Percentiles rank a stretch among this genome's conserved stretches.
phyloP scores from a whole-genome alignment of 2,113 vertebrate genomes.

The Ptilorrhoa leucosticta region DNA sequence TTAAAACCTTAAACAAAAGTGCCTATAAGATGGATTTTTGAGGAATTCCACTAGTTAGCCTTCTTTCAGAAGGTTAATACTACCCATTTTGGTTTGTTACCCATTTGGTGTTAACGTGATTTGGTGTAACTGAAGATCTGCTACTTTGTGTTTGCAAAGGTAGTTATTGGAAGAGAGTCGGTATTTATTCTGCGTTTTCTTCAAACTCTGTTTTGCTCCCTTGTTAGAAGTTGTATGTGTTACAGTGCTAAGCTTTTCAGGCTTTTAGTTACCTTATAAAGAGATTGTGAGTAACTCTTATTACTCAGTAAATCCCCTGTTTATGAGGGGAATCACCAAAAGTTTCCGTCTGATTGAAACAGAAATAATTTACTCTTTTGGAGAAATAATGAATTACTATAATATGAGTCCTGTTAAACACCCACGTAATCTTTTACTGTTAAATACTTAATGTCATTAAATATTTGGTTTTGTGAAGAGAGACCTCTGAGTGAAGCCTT shows the following conservation, averaged over 20 bases:
- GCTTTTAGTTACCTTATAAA: not conserved
- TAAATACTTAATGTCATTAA: not conserved
- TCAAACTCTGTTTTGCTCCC: not conserved
- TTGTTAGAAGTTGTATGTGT: not conserved
- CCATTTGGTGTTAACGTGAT: not conserved
- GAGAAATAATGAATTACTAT: not conserved
- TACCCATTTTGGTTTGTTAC: not conserved
- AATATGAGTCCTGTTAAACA: not conserved
- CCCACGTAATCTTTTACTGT: not conserved
- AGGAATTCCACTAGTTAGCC: not conserved
- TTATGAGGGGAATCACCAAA: not conserved
- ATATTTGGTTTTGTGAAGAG: not conserved
- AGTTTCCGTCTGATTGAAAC: not conserved
- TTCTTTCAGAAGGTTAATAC: not conserved
- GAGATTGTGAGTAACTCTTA: not conserved
- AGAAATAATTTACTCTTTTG: not conserved
- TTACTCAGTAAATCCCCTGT: not conserved
- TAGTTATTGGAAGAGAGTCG: not conserved
- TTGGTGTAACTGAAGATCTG: not conserved
- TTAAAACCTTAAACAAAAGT: not conserved
- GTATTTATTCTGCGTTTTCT: not conserved
- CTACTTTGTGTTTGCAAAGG: not conserved
- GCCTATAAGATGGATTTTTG: not conserved
- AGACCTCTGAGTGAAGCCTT: not conserved
- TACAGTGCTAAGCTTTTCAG: not conserved